A percentile compares a stretch with the other conserved stretches of the same genome.
These are phyloP conservation scores for Cephus pygmeus DNA, from an alignment of 2,888 invertebrate genomes.

Conservation along the genomic window DNA sequence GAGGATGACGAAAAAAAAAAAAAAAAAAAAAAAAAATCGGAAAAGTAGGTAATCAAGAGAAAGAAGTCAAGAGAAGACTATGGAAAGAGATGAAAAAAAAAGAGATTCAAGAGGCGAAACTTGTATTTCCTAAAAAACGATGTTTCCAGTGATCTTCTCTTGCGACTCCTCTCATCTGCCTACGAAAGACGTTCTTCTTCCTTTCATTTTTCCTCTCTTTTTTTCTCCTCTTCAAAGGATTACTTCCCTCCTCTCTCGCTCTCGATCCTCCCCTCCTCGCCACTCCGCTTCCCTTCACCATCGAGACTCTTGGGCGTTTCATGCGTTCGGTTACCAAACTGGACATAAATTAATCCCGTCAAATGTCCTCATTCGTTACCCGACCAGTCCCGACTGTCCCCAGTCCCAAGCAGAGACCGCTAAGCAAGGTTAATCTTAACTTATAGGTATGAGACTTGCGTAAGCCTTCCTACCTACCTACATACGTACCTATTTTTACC, in stretches of 20 bases:
- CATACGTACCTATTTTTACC: background rate
- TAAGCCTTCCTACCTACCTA: constrained; percentile 36
- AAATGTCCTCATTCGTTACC: constrained; percentile 62
- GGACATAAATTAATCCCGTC: constrained; percentile 64
- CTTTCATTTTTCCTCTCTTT: constrained; percentile 8
- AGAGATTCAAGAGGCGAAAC: constrained; percentile 26
- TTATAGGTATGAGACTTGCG: constrained; percentile 56
- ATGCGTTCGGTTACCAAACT: constrained; percentile 60
- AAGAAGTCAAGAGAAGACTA: background rate
- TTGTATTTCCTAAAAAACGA: constrained; percentile 52
- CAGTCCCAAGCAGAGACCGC: constrained; percentile 35
- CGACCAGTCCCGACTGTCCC: constrained; percentile 35
- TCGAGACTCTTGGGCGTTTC: constrained; percentile 39
- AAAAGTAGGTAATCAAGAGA: background rate
- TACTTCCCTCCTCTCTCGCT: constrained; percentile 20
- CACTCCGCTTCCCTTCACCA: constrained; percentile 24
- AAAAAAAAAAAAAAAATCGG: constrained; percentile 13
- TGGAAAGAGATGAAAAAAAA: constrained; percentile 3
- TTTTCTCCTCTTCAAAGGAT: constrained; percentile 6
- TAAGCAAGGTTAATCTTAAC: constrained; percentile 63
- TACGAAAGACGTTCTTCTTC: background rate
- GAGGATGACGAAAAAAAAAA: constrained; percentile 13
- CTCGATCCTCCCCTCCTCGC: constrained; percentile 16
- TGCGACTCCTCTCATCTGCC: background rate
- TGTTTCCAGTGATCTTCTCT: constrained; percentile 11